phyloP scores from a whole-genome alignment of 2,888 invertebrate species.

The Branchinecta sandiegonensis region DNA sequence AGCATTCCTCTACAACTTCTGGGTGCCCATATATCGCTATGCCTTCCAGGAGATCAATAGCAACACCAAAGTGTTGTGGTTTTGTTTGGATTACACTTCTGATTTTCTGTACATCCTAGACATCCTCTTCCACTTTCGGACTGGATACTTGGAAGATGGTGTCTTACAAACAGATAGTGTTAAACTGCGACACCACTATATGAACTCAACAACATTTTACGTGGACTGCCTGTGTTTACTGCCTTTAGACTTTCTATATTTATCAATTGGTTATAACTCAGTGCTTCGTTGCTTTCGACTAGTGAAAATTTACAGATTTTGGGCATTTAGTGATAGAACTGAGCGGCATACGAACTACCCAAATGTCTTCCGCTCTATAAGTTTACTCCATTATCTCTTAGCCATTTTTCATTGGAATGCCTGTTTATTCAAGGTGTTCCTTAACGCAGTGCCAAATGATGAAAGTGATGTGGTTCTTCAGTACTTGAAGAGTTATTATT shows the following conservation, averaged over 20 bases:
- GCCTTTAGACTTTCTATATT: slow-evolving; percentile 92
- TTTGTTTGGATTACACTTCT: slow-evolving; percentile 89
- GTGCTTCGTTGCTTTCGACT: slow-evolving; percentile 87
- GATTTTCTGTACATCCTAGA: slow-evolving; percentile 92
- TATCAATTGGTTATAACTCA: slow-evolving; percentile 87
- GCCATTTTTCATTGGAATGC: slow-evolving; percentile 99
- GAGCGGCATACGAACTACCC: slow-evolving; percentile 98
- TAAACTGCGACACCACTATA: slow-evolving; percentile 87
- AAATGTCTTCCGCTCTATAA: slow-evolving; percentile 81
- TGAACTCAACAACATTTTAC: slow-evolving; percentile 95
- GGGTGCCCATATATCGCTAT: slow-evolving; percentile 97
- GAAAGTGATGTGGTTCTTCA: slow-evolving; percentile 66
- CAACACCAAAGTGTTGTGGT: slow-evolving; percentile 83
- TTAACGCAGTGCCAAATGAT: slow-evolving; percentile 62
- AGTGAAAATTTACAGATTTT: slow-evolving; percentile 93
- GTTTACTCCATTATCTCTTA: slow-evolving; percentile 85
- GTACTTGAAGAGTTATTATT: slow-evolving; percentile 94
- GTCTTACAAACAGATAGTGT: slow-evolving; percentile 89
- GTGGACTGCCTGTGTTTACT: slow-evolving; percentile 95
- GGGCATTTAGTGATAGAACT: slow-evolving; percentile 96
- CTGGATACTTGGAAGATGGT: slow-evolving; percentile 93
- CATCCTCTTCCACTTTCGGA: slow-evolving; percentile 92
- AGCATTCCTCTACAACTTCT: slow-evolving; percentile 91
- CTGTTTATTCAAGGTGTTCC: slow-evolving; percentile 91
- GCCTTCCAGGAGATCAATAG: slow-evolving; percentile 64